These are phyloP conservation scores for Salarias fasciatus DNA, from an alignment of 2,797 vertebrate genomes.

Conservation along the genomic window DNA sequence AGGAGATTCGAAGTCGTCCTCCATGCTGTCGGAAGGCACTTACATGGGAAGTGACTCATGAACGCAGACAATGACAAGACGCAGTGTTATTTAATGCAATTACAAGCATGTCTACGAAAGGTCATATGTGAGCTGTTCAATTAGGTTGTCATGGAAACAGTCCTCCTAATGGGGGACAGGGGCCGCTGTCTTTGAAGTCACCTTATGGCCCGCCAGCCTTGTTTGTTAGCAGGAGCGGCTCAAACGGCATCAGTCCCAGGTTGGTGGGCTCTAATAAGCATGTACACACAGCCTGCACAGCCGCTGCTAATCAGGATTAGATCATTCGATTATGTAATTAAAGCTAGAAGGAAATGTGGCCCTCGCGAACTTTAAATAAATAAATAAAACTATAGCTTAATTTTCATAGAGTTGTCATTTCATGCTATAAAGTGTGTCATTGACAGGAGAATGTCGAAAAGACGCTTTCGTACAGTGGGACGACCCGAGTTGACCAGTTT, in stretches of 20 bases:
- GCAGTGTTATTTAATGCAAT: conserved; percentile 64
- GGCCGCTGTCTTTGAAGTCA: conserved; percentile 37
- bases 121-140: conserved; percentile 67
- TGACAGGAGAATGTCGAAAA: too few species aligned
- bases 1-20: background rate
- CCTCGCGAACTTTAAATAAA: background rate
- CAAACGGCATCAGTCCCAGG: conserved; percentile 13
- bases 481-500: too few species aligned
- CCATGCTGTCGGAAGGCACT: conserved; percentile 2
- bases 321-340: conserved; percentile 19
- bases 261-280: conserved; percentile 15
- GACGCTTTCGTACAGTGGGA: too few species aligned
- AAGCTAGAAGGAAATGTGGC: background rate
- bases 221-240: conserved; percentile 20
- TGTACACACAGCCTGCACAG: conserved; percentile 8
- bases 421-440: too few species aligned
- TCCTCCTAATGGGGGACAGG: conserved; percentile 39
- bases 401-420: too few species aligned
- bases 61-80: conserved; percentile 51
- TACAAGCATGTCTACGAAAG: conserved; percentile 60
- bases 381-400: too few species aligned
- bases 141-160: conserved; percentile 70
- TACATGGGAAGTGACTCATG: conserved; percentile 52
- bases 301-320: conserved; percentile 9
- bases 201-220: conserved; percentile 27